Evolutionary conservation across 2,888 invertebrate genomes (phyloP).

Genomic region (Odontothrips loti): DNA sequence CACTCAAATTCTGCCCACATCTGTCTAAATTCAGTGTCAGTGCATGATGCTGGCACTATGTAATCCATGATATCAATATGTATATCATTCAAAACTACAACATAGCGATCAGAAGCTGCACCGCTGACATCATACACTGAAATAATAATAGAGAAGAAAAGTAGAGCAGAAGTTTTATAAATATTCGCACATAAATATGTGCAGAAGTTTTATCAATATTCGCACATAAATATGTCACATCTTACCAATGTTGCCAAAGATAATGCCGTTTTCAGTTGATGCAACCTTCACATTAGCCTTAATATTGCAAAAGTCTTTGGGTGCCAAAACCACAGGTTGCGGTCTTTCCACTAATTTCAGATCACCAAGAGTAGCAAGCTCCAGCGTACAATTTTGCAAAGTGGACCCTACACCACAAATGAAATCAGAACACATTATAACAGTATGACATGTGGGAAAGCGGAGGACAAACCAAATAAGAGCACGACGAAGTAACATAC

Average conservation of each 20-base stretch:
- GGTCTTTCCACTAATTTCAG: slow-evolving; percentile 97
- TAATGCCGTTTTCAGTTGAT: slow-evolving; percentile 98
- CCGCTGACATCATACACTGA: slow-evolving; percentile 94
- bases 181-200: not conserved
- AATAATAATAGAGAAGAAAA: slow-evolving; percentile 38
- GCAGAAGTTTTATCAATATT: slow-evolving; percentile 25
- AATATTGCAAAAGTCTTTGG: slow-evolving; percentile 95
- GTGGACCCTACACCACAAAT: slow-evolving; percentile 62
- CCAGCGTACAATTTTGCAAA: slow-evolving; percentile 94
- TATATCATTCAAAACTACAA: slow-evolving; percentile 97
- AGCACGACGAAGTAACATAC: slow-evolving; percentile 46
- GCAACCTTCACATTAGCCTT: slow-evolving; percentile 99
- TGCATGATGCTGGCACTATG: slow-evolving; percentile 90
- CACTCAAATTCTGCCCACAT: slow-evolving; percentile 99
- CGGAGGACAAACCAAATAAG: not conserved
- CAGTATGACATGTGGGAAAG: not conserved
- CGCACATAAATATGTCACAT: slow-evolving; percentile 35
- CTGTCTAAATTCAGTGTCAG: slow-evolving; percentile 92
- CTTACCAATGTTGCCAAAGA: slow-evolving; percentile 95
- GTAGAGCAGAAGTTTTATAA: slow-evolving; percentile 30
- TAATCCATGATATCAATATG: slow-evolving; percentile 99
- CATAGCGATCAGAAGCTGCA: slow-evolving; percentile 87
- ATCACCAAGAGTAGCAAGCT: slow-evolving; percentile 96
- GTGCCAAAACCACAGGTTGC: slow-evolving; percentile 89
- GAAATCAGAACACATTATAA: not conserved